Evolutionary conservation across 2,888 invertebrate species (phyloP).

Genomic region (Hermaeophaga mercurialis): DNA sequence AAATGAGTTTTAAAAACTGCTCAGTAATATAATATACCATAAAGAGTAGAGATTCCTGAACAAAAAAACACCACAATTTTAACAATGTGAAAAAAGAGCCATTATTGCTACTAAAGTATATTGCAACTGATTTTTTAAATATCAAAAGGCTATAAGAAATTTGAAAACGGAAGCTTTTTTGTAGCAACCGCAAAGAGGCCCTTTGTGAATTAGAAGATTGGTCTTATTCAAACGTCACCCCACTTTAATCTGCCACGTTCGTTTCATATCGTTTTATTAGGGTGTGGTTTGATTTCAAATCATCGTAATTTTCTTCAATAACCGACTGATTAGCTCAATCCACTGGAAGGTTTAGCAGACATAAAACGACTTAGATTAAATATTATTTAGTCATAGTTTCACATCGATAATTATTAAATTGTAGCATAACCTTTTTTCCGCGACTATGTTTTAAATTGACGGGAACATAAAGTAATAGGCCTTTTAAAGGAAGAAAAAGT

Average conservation of each 20-base stretch:
- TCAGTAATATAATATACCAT: no score
- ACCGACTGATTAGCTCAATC: conserved; percentile 15
- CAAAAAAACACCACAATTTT: no score
- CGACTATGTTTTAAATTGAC: background rate
- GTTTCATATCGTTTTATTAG: conserved; percentile 22
- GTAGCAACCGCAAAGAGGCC: background rate
- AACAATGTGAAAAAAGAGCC: no score
- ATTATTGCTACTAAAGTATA: no score
- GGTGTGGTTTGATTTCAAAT: conserved; percentile 18
- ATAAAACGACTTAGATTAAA: no score
- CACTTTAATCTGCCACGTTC: conserved; percentile 12
- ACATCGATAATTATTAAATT: no score
- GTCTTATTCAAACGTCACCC: conserved; percentile 10
- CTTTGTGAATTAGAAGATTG: background rate
- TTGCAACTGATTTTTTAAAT: no score
- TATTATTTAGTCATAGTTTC: no score
- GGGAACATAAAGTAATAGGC: background rate
- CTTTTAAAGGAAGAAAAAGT: conserved; percentile 19
- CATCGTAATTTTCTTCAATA: conserved; percentile 22
- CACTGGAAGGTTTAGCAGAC: background rate
- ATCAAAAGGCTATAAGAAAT: background rate
- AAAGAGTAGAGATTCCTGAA: no score
- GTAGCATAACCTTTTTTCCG: no score
- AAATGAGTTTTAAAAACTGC: no score
- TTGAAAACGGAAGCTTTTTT: conserved; percentile 7